These are phyloP conservation scores for Rhagonycha lutea DNA, from an alignment of 2,888 invertebrate species.

Conservation along the genomic window DNA sequence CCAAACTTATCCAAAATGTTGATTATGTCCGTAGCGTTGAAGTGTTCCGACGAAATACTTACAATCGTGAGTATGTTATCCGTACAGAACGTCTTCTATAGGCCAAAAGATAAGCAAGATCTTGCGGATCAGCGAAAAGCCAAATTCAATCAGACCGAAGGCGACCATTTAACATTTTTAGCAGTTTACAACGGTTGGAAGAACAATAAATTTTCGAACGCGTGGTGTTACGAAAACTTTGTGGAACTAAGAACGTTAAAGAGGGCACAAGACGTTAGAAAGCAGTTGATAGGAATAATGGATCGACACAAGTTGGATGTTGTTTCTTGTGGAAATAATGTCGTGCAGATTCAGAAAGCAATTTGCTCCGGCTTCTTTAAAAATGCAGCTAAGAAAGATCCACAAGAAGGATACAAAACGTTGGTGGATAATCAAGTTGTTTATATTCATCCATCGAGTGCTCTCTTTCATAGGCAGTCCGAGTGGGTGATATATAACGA, in stretches of 20 bases:
- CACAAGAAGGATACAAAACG: slow-evolving; percentile 96
- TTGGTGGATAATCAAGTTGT: slow-evolving; percentile 97
- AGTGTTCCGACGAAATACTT: slow-evolving; percentile 96
- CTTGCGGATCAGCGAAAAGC: slow-evolving; percentile 47
- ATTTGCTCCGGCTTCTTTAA: slow-evolving; percentile 98
- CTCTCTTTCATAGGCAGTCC: slow-evolving; percentile 96
- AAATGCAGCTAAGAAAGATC: slow-evolving; percentile 98
- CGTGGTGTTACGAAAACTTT: slow-evolving; percentile 99
- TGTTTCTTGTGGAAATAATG: slow-evolving; percentile 94
- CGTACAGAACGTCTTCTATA: slow-evolving; percentile 97
- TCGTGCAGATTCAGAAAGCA: slow-evolving; percentile 94
- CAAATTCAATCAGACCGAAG: slow-evolving; percentile 98
- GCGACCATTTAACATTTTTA: slow-evolving; percentile 95
- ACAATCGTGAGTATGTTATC: slow-evolving; percentile 99
- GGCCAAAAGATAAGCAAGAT: no score
- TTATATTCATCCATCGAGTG: slow-evolving; percentile 98
- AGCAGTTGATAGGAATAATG: slow-evolving; percentile 97
- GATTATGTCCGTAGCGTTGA: slow-evolving; percentile 97
- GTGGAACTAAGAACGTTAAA: slow-evolving; percentile 96
- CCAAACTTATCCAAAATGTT: slow-evolving; percentile 98
- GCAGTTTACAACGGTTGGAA: slow-evolving; percentile 99
- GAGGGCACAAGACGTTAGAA: slow-evolving; percentile 95
- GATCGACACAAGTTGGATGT: slow-evolving; percentile 96
- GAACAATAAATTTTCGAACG: slow-evolving; percentile 97
- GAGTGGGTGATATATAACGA: slow-evolving; percentile 99